Evolutionary conservation across 2,888 invertebrate species (phyloP).

Genomic region (Lottia scabra): DNA sequence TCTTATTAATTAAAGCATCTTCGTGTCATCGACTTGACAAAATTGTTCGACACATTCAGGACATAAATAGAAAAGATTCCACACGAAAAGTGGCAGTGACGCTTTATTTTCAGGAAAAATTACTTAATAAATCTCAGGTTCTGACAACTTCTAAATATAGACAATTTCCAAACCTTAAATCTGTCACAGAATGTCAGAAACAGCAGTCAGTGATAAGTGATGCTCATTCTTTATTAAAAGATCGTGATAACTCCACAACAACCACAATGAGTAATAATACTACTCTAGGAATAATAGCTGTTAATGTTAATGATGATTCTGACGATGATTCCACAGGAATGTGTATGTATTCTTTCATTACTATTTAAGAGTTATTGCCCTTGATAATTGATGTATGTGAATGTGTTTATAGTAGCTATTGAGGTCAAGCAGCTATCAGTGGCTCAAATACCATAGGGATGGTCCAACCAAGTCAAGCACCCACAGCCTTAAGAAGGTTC

Average conservation of each 20-base stretch:
- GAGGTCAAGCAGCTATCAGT: too few relatives aligned
- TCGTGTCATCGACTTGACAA: neutral
- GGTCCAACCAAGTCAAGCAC: too few relatives aligned
- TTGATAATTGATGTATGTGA: too few relatives aligned
- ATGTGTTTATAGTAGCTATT: too few relatives aligned
- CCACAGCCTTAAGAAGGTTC: too few relatives aligned
- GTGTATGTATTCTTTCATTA: too few relatives aligned
- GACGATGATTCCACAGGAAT: too few relatives aligned
- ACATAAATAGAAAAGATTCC: neutral
- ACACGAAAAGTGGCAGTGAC: neutral
- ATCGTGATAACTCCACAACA: neutral
- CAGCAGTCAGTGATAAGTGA: neutral
- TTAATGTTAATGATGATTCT: too few relatives aligned
- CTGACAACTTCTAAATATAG: neutral
- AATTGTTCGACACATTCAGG: neutral
- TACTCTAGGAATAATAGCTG: too few relatives aligned
- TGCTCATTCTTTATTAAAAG: neutral
- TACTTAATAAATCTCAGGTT: neutral
- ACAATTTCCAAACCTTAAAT: neutral
- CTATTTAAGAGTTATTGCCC: too few relatives aligned
- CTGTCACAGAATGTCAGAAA: neutral
- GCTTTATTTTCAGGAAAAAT: neutral
- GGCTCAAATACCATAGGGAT: too few relatives aligned
- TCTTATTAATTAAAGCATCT: constrained; percentile 13
- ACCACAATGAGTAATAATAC: too few relatives aligned